A percentile compares a stretch with the other conserved stretches of the same genome.
phyloP scores from a whole-genome alignment of 2,113 vertebrate species.

The Genyomyrus donnyi region DNA sequence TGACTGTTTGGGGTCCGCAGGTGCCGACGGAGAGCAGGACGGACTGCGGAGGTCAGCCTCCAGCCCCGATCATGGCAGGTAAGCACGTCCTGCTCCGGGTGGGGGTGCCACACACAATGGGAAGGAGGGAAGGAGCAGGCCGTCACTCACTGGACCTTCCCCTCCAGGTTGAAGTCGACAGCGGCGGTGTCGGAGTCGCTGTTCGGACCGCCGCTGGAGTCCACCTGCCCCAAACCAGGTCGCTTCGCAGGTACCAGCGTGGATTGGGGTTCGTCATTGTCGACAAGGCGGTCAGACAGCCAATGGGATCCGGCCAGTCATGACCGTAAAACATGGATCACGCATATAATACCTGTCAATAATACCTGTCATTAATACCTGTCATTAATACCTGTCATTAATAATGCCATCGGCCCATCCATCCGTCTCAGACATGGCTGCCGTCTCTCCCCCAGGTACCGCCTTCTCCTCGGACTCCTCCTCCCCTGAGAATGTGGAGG shows the following conservation, averaged over 20 bases:
- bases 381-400: not conserved
- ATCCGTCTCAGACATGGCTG: not conserved
- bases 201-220: constrained; percentile 81
- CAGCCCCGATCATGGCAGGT: constrained; percentile 65
- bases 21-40: constrained; percentile 53
- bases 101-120: not conserved
- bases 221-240: constrained; percentile 34
- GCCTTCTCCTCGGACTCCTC: constrained; percentile 84
- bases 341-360: not conserved
- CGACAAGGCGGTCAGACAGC: not conserved
- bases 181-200: constrained; percentile 58
- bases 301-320: not conserved
- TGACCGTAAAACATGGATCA: not conserved
- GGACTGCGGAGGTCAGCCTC: constrained; percentile 54
- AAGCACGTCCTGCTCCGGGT: not conserved
- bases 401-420: not conserved
- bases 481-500: constrained; percentile 84
- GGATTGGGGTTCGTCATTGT: not conserved
- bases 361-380: not conserved
- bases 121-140: not conserved
- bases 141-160: not conserved
- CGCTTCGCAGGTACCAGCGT: constrained; percentile 58
- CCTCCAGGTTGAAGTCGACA: constrained; percentile 51
- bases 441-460: constrained; percentile 52
- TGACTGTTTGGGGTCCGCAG: not conserved